Evolutionary conservation across 1,140 invertebrate species (phyloP), one percentile per base, ranked within the genome.

Genomic region (Drosophila burlai): DNA sequence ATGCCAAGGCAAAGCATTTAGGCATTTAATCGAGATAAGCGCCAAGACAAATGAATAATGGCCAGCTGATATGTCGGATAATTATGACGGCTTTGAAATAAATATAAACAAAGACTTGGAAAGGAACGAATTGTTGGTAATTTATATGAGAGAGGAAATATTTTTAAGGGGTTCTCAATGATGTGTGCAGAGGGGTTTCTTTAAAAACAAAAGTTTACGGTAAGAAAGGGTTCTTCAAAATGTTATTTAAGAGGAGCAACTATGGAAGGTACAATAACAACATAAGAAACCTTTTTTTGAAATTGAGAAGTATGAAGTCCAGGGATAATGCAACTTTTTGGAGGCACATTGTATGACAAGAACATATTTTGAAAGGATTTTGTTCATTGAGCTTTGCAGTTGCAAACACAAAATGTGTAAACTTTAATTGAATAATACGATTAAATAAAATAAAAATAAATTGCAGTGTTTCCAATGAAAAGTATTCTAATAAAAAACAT

Each of bases 1-100:
- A 43, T 52, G 69, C 38, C 69, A 73, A 60, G 69, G 69, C 16
- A 40, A 26, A 21, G 64, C 26, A 6, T 46, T 11, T 45, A 59
- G 21, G 34, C 55, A 21, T 43, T 57, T 57, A 40, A 57, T 40
- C 54, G 54, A 57, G 54, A 57, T 57, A 57, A 57, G 18, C 36
- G 21, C 15, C 36, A 57, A 57, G 54, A 57, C 38, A 40, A 57
- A 40, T 42, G 34, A 55, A 55, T 55, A 55, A 40, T 55, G 34
- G 52, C 21, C 15, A 55, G 52, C 6, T 38, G 54, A 57, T 57
- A 40, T 57, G 54, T 57, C 21, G 54, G 54, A 57, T 57, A 57
- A 57, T 40, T 57, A 57, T 57, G 36, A 57, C 4, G 38, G 36
- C 54, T 57, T 26, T 7, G 15, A 40, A 57, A 26, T 13, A 40